Evolutionary conservation across 2,113 vertebrate species (phyloP), one percentile per base, ranked within the genome.

Genomic region (Saimiri boliviensis): DNA sequence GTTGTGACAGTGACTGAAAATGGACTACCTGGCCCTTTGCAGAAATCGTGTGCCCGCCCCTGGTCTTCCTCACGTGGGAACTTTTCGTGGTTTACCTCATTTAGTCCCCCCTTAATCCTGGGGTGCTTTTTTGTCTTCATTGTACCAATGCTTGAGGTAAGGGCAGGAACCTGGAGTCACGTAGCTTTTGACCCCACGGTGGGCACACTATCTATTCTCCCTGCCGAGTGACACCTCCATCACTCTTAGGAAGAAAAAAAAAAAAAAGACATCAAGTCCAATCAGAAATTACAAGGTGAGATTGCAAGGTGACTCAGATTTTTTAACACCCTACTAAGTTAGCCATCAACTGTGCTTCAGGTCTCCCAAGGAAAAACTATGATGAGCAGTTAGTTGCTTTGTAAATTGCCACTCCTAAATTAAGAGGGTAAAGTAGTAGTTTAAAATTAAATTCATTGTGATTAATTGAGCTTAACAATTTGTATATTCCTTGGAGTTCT

Each of bases 371-470:
- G 42, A 66, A 82, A 97, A 89, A 70, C 42, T 45, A 13, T 47
- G 27, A 83, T 56, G 47, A 85, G 20, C 10, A 45, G 4, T 32
- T n/a, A 71, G 6, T n/a, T 87, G 40, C 37, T 96, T 91, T 86
- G 25, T 68, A 86, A 91, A 92, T 49, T 83, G 40, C 25, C 74
- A 80, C 32, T 92, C 86, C 11, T 86, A 86, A 89, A 79, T 82
- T 83, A 89, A 92, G 56, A 89, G 11, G 25, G 11, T 37, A 73
- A 40, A 79, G 47, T 35, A 42, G 23, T 52, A 45, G 5, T 63
- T 87, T 27, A 40, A 70, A 97, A 94, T 56, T 86, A 23, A 84
- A 73, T 54, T 32, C 37, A 16, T 30, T 82, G 25, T 47, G 17
- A 60, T 73, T 81, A n/a, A 68, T 40, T 80, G 47, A 86, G 7